phyloP scores from a whole-genome alignment of 2,888 invertebrate species.

The Hirudinaria manillensis region DNA sequence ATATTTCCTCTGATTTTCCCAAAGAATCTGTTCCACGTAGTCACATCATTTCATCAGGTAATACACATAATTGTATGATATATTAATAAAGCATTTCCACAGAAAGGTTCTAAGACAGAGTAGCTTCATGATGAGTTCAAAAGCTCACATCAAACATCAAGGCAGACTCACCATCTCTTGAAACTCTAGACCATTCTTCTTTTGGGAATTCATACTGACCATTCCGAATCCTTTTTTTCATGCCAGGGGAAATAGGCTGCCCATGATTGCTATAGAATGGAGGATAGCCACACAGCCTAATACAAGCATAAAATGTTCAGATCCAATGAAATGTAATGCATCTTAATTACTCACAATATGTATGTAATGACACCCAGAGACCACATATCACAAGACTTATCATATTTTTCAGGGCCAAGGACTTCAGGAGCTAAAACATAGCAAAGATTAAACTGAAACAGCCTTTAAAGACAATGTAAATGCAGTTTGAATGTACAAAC shows the following conservation, averaged over 20 bases:
- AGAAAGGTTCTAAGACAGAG: too few species aligned
- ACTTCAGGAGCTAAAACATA: constrained; percentile 69
- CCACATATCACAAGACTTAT: constrained; percentile 98
- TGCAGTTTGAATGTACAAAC: constrained; percentile 56
- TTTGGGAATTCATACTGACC: constrained; percentile 96
- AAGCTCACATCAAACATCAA: too few species aligned
- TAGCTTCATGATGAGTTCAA: too few species aligned
- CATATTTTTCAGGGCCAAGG: constrained; percentile 91
- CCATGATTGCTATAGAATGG: constrained; percentile 98
- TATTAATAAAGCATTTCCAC: too few species aligned
- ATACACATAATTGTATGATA: too few species aligned
- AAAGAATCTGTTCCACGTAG: too few species aligned
- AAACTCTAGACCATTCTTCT: constrained; percentile 69
- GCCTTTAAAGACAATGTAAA: background rate
- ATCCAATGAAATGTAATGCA: background rate
- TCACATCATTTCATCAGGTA: too few species aligned
- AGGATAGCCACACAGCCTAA: constrained; percentile 85
- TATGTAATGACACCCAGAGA: constrained; percentile 98
- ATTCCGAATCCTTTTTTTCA: constrained; percentile 90
- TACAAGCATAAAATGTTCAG: constrained; percentile 29
- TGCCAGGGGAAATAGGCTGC: constrained; percentile 93
- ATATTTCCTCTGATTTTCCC: too few species aligned
- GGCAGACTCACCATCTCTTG: constrained; percentile 63
- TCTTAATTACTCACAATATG: constrained; percentile 67
- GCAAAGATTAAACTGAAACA: background rate